Conservation (phyloP, 2,888 invertebrate genomes). For the Petrolisthes manimaculis region DNA sequence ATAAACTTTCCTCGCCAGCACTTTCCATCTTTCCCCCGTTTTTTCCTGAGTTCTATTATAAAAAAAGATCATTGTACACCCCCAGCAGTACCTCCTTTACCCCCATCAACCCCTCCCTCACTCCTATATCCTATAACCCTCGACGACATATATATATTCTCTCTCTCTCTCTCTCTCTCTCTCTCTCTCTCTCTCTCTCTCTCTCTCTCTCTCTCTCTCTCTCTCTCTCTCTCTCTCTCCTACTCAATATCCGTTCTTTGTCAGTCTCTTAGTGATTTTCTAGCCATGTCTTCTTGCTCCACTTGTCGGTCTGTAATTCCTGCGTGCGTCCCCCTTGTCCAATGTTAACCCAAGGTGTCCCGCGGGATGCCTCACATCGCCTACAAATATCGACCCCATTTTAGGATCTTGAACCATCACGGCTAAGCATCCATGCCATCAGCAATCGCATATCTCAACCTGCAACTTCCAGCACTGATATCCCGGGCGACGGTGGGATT, state of each 20-base stretch:
- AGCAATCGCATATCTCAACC: conserved; percentile 29
- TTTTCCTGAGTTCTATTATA: too few relatives aligned
- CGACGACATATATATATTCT: too few relatives aligned
- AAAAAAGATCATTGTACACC: too few relatives aligned
- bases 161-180: too few relatives aligned
- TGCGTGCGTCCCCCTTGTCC: not conserved
- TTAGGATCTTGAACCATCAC: conserved; percentile 25
- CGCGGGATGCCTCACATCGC: conserved; percentile 32
- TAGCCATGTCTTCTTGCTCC: not conserved
- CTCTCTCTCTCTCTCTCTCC: not conserved
- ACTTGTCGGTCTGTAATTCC: not conserved
- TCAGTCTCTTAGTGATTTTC: not conserved
- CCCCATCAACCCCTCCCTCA: not conserved
- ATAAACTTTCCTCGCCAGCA: too few relatives aligned
- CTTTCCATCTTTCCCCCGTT: too few relatives aligned
- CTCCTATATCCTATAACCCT: not conserved
- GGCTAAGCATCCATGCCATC: conserved; percentile 29
- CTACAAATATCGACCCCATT: conserved; percentile 31
- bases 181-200: too few relatives aligned
- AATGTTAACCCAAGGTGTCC: conserved; percentile 30
- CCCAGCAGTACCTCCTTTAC: too few relatives aligned
- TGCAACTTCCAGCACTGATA: conserved; percentile 9
- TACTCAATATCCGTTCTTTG: not conserved
- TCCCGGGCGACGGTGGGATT: not conserved
- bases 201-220: too few relatives aligned